These are phyloP conservation scores for Spodoptera exigua DNA, from an alignment of 2,888 invertebrate genomes.

Conservation along the genomic window DNA sequence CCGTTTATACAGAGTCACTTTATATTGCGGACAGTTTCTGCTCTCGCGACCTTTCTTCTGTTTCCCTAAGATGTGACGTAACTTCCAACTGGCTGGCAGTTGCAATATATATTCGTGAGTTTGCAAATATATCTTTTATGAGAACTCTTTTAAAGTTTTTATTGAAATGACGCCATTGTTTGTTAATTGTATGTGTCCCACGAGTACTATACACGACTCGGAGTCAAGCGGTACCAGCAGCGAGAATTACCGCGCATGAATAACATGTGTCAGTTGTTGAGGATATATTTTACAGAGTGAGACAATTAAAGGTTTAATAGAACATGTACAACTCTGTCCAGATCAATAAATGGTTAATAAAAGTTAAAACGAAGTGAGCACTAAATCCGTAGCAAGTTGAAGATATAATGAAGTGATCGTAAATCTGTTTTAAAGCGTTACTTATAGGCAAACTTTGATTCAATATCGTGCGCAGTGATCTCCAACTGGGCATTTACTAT, in stretches of 20 bases:
- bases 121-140: background rate
- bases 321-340: background rate
- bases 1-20: too few species aligned
- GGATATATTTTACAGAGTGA: background rate
- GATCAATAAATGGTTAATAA: slow-evolving; percentile 3
- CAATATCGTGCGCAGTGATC: slow-evolving; percentile 26
- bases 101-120: too few species aligned
- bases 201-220: background rate
- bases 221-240: slow-evolving; percentile 8
- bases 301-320: too few species aligned
- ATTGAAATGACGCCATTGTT: slow-evolving; percentile 22
- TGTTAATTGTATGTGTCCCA: slow-evolving; percentile 20
- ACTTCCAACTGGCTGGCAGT: too few species aligned
- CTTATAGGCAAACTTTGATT: slow-evolving; percentile 35
- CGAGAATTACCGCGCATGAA: slow-evolving; percentile 6
- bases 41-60: too few species aligned
- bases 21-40: too few species aligned
- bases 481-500: slow-evolving; percentile 33
- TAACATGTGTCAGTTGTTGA: background rate
- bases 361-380: slow-evolving; percentile 2
- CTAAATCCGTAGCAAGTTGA: slow-evolving; percentile 3
- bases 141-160: slow-evolving; percentile 1
- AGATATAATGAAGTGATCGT: slow-evolving; percentile 32
- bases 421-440: slow-evolving; percentile 23
- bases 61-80: too few species aligned